A percentile compares a stretch with the other conserved stretches of the same genome.
These are phyloP conservation scores for Oedothorax gibbosus DNA, from an alignment of 1,140 invertebrate species.

Conservation along the genomic window DNA sequence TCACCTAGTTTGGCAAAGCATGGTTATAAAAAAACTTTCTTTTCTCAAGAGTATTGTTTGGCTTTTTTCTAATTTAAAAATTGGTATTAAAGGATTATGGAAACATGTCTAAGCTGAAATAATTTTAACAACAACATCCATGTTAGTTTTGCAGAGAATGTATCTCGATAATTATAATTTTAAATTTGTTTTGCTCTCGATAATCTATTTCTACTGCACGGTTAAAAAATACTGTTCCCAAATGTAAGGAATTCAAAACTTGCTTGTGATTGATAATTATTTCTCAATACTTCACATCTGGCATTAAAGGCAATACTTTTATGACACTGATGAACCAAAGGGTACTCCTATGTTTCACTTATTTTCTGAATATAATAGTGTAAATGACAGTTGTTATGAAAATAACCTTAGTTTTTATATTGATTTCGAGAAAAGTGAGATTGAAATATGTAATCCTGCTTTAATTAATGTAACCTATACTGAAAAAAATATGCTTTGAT, in stretches of 20 bases:
- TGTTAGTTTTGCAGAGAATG: background rate
- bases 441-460: too few species aligned
- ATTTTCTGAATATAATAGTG: too few species aligned
- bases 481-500: too few species aligned
- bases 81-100: background rate
- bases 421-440: background rate
- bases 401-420: background rate
- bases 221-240: conserved; percentile 27
- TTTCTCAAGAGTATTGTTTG: background rate
- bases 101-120: conserved; percentile 6
- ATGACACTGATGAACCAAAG: background rate
- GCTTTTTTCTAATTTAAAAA: conserved; percentile 7
- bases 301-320: background rate
- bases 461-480: background rate
- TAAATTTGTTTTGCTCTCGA: background rate
- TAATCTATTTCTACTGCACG: background rate
- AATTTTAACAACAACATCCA: conserved; percentile 2
- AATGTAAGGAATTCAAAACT: conserved; percentile 18
- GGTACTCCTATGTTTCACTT: background rate
- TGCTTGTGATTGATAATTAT: background rate
- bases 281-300: conserved; percentile 6
- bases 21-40: background rate
- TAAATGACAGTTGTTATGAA: too few species aligned
- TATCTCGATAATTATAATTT: background rate
- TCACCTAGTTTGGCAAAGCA: background rate